Conservation (phyloP, 2,797 vertebrate species). For the Morelia viridis region DNA sequence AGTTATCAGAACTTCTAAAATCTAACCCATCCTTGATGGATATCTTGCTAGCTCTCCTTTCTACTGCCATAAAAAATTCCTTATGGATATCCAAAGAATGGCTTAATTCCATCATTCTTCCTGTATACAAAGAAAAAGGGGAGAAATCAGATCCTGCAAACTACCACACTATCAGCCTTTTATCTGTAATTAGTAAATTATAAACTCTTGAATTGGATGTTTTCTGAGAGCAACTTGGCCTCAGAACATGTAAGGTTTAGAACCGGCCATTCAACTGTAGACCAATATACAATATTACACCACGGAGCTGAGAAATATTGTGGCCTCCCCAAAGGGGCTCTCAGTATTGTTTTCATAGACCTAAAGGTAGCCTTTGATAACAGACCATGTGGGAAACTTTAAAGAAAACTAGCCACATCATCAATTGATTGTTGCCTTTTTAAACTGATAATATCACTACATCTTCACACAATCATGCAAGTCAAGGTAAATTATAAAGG, state of each 20-base stretch:
- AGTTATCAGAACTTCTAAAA: not conserved
- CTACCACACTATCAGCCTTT: no score
- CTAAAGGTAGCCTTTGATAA: not conserved
- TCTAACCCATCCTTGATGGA: no score
- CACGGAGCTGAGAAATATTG: no score
- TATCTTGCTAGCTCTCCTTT: no score
- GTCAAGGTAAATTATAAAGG: not conserved
- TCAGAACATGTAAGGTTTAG: not conserved
- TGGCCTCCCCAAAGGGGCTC: no score
- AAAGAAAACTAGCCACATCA: not conserved
- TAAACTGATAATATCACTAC: not conserved
- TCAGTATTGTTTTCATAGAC: not conserved
- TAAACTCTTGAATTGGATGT: not conserved
- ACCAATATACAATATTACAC: not conserved
- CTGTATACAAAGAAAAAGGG: no score
- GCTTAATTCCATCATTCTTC: no score
- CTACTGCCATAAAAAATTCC: no score
- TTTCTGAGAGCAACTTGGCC: not conserved
- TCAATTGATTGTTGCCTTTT: not conserved
- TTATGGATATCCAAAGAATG: no score
- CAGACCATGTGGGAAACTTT: not conserved
- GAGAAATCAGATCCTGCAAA: no score
- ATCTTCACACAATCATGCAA: not conserved
- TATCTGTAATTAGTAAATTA: not conserved
- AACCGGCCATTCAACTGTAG: not conserved